Percentiles rank a stretch among this genome's conserved stretches.
These are phyloP conservation scores for Pomatostomus ruficeps DNA, from an alignment of 2,113 vertebrate species.

Conservation along the genomic window DNA sequence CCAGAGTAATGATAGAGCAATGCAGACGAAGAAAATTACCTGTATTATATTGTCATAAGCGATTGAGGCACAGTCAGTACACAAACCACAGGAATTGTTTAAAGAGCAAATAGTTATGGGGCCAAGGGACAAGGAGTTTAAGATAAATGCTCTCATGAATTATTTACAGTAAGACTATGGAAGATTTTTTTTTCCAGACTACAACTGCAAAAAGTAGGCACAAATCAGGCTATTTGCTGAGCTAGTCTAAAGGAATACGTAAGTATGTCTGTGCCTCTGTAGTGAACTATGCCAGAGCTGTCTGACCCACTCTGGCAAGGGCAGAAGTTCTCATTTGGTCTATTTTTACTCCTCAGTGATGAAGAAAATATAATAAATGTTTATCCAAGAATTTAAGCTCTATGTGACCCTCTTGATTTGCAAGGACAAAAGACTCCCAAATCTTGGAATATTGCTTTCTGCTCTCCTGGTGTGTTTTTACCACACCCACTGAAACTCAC, in stretches of 20 bases:
- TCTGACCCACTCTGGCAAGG: neutral
- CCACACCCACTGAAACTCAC: neutral
- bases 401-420: neutral
- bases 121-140: neutral
- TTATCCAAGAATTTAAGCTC: neutral
- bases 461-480: neutral
- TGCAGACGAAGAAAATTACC: constrained; percentile 43
- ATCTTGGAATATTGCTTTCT: neutral
- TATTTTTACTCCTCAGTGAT: neutral
- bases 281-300: neutral
- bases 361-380: neutral
- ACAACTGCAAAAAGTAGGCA: neutral
- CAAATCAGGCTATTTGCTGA: neutral
- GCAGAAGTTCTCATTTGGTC: neutral
- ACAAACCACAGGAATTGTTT: constrained; percentile 18
- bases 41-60: constrained; percentile 20
- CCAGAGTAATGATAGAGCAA: constrained; percentile 29
- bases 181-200: constrained; percentile 6
- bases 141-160: constrained; percentile 24
- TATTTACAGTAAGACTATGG: neutral
- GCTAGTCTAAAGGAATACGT: neutral
- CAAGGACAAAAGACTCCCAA: neutral
- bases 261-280: neutral
- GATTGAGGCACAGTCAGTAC: neutral
- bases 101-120: neutral